Conservation (phyloP, 2,888 invertebrate species). For the Papilio demoleus region DNA sequence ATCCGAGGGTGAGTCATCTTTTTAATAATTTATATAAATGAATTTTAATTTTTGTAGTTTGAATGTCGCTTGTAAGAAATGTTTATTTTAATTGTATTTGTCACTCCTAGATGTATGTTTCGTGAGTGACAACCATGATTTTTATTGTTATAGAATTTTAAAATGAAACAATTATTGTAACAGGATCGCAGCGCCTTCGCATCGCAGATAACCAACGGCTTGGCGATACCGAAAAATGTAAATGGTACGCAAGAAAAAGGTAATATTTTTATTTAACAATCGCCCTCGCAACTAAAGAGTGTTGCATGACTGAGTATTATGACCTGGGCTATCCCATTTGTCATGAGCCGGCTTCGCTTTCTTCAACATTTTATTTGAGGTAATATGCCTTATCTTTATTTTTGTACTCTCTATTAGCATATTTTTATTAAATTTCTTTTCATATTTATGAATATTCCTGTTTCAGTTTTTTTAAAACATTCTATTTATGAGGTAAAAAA, state of each 20-base stretch:
- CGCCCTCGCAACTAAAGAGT: constrained; percentile 46
- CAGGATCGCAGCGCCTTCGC: constrained; percentile 88
- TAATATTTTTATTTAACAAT: constrained; percentile 52
- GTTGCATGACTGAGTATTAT: constrained; percentile 16
- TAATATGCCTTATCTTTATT: not conserved
- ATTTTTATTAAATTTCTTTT: not conserved
- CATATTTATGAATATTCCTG: no score
- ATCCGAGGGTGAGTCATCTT: constrained; percentile 84
- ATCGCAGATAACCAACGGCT: constrained; percentile 88
- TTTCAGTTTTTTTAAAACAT: no score
- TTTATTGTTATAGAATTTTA: no score
- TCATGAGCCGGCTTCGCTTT: not conserved
- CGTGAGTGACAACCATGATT: no score
- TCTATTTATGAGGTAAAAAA: no score
- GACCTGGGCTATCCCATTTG: not conserved
- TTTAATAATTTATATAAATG: not conserved
- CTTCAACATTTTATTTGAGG: not conserved
- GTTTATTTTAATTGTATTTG: no score
- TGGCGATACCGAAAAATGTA: constrained; percentile 81
- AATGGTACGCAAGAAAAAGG: constrained; percentile 60
- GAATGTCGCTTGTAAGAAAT: no score
- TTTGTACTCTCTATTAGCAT: not conserved
- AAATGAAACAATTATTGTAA: constrained; percentile 38
- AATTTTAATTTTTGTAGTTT: no score
- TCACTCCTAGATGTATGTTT: no score